These are phyloP conservation scores for Poecilia picta DNA, from an alignment of 2,797 vertebrate species.

Conservation along the genomic window DNA sequence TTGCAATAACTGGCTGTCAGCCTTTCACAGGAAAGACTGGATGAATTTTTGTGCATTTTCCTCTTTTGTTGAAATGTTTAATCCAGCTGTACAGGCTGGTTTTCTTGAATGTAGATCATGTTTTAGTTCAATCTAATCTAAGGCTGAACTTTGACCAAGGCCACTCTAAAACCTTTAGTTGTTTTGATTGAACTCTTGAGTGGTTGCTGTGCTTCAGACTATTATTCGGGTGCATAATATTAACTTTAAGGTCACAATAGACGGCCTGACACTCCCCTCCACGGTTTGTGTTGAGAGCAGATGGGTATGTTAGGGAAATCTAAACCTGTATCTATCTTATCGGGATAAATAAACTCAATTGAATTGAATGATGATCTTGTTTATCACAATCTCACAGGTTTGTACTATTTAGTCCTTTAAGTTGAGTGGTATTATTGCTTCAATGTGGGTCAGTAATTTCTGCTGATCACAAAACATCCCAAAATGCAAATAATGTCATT, in stretches of 20 bases:
- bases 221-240: not conserved
- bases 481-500: not conserved
- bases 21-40: not conserved
- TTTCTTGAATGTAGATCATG: not conserved
- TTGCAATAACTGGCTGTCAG: not conserved
- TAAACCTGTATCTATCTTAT: not conserved
- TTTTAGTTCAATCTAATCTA: not conserved
- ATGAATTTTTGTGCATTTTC: not conserved
- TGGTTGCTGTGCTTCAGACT: not conserved
- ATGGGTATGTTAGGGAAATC: not conserved
- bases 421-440: not conserved
- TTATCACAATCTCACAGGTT: not conserved
- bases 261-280: not conserved
- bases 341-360: not conserved
- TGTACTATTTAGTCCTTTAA: not conserved
- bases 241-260: not conserved
- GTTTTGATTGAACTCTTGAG: not conserved
- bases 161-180: not conserved
- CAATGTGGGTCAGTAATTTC: not conserved
- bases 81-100: not conserved
- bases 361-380: not conserved
- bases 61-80: not conserved
- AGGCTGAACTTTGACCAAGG: not conserved
- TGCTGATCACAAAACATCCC: not conserved
- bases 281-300: not conserved